These are phyloP conservation scores for Pomacea canaliculata DNA, from an alignment of 2,888 invertebrate species.

Conservation along the genomic window DNA sequence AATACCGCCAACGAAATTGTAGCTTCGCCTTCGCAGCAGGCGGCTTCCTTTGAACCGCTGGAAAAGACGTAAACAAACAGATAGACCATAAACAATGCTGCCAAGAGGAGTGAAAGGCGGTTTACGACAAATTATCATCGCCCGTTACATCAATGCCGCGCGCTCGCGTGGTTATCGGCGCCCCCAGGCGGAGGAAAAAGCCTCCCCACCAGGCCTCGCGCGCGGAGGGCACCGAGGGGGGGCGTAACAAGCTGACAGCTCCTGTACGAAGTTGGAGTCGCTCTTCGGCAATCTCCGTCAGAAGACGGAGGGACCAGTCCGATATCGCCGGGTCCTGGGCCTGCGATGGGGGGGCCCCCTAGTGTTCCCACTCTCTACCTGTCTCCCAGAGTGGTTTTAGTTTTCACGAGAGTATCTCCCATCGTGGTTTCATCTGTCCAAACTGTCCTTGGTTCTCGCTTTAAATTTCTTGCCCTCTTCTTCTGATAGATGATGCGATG, in stretches of 20 bases:
- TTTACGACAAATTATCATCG: slow-evolving; percentile 29
- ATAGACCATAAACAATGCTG: slow-evolving; percentile 17
- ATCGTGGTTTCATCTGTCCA: not conserved
- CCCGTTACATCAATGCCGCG: slow-evolving; percentile 20
- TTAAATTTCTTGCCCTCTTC: not conserved
- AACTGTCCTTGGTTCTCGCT: not conserved
- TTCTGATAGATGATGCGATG: not conserved
- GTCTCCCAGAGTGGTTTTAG: not conserved
- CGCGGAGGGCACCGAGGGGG: slow-evolving; percentile 12
- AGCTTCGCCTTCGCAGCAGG: slow-evolving; percentile 11
- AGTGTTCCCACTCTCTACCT: not conserved
- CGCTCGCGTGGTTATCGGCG: slow-evolving; percentile 18
- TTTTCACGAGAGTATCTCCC: not conserved
- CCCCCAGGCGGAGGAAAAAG: slow-evolving; percentile 13
- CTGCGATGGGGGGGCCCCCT: not conserved
- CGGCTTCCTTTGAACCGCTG: slow-evolving; percentile 17
- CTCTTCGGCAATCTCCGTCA: slow-evolving; percentile 19
- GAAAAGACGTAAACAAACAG: slow-evolving; percentile 16
- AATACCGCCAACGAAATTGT: not conserved
- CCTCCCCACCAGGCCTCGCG: slow-evolving; percentile 9
- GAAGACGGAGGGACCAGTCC: not conserved
- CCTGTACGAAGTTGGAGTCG: slow-evolving; percentile 3
- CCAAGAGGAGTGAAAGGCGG: slow-evolving; percentile 13
- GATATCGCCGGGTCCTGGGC: not conserved
- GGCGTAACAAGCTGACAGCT: slow-evolving; percentile 21